These are phyloP conservation scores for Thermophis baileyi DNA, from an alignment of 2,113 vertebrate genomes.

Conservation along the genomic window DNA sequence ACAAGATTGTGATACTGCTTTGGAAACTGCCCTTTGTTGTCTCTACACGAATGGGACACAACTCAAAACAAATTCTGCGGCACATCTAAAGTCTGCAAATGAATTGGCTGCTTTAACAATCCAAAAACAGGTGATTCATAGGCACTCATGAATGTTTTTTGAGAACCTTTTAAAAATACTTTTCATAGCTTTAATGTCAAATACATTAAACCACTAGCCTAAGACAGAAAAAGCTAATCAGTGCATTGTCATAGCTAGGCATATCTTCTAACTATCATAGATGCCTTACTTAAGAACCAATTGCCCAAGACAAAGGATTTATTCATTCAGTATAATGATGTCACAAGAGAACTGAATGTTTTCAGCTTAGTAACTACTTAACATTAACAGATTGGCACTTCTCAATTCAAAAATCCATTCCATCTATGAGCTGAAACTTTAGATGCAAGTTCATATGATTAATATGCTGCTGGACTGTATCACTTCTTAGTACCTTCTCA, in stretches of 20 bases:
- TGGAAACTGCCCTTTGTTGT: neutral
- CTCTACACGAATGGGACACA: neutral
- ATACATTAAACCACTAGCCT: neutral
- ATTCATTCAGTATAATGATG: slow-evolving; percentile 1
- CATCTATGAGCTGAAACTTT: neutral
- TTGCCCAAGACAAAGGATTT: neutral
- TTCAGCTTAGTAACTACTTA: neutral
- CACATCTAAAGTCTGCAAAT: neutral
- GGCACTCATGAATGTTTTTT: neutral
- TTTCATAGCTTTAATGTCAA: neutral
- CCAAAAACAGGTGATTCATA: neutral
- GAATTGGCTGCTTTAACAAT: neutral
- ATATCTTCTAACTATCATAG: neutral
- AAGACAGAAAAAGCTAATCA: neutral
- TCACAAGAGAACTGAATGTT: neutral
- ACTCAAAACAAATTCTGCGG: neutral
- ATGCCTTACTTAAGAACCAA: neutral
- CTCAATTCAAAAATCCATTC: neutral
- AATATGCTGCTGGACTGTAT: neutral
- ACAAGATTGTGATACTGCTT: neutral
- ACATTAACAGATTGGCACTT: neutral
- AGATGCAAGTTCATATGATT: neutral
- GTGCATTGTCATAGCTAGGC: neutral
- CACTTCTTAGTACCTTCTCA: neutral
- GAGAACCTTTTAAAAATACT: neutral